These are phyloP conservation scores for Nephrocerus scutellatus DNA, from an alignment of 2,888 invertebrate species.

Conservation along the genomic window DNA sequence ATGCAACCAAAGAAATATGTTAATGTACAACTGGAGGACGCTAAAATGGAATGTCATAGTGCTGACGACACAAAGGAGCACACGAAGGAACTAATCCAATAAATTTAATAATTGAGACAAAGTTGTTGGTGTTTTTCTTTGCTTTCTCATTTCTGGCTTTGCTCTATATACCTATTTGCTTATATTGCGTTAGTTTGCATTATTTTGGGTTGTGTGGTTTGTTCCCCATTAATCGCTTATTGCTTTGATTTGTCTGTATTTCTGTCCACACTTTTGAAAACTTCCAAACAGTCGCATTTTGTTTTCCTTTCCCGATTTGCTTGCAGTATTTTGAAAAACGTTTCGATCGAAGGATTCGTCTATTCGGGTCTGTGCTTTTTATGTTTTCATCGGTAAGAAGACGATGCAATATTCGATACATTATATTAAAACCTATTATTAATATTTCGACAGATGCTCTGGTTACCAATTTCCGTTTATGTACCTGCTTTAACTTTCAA, in stretches of 20 bases:
- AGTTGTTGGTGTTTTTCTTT: constrained; percentile 1
- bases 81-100: too few relatives aligned
- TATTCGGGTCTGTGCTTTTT: constrained; percentile 64
- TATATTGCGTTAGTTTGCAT: too few relatives aligned
- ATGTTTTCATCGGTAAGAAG: constrained; percentile 59
- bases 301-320: constrained; percentile 10
- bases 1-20: constrained; percentile 27
- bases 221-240: too few relatives aligned
- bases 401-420: too few relatives aligned
- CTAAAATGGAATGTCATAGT: not conserved
- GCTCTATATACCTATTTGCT: constrained; percentile 1
- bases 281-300: not conserved
- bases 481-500: constrained; percentile 71
- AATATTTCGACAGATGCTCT: constrained; percentile 29
- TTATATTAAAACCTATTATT: too few relatives aligned
- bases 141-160: not conserved
- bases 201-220: too few relatives aligned
- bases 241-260: not conserved
- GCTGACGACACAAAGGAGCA: not conserved
- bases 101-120: too few relatives aligned
- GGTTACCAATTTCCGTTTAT: constrained; percentile 52
- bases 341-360: constrained; percentile 60
- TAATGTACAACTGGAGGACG: not conserved
- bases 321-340: constrained; percentile 64
- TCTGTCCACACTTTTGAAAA: not conserved